Conservation (phyloP, 2,888 invertebrate genomes). For the Epirrhoe alternata region DNA sequence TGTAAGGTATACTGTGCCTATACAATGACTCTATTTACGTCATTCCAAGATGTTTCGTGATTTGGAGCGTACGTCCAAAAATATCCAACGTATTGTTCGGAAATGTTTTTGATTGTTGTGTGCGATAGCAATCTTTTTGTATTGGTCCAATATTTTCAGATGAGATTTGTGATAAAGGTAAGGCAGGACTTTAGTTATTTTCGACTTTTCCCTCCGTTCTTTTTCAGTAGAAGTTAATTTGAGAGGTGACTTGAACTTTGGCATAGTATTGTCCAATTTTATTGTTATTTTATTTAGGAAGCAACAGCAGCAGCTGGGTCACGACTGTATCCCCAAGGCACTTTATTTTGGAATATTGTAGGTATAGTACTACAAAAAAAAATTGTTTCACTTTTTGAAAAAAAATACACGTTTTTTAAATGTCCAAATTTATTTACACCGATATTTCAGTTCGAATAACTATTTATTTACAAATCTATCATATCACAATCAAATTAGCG, state of each 20-base stretch:
- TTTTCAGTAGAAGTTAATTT: background rate
- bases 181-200: background rate
- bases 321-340: too few relatives aligned
- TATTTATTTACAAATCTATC: slow-evolving; percentile 73
- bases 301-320: too few relatives aligned
- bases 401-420: slow-evolving; percentile 46
- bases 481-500: slow-evolving; percentile 81
- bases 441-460: slow-evolving; percentile 69
- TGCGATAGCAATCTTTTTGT: slow-evolving; percentile 16
- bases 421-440: slow-evolving; percentile 70
- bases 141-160: slow-evolving; percentile 9
- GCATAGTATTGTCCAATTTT: background rate
- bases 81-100: slow-evolving; percentile 19
- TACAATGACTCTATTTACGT: slow-evolving; percentile 18
- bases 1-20: slow-evolving; percentile 23
- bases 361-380: too few relatives aligned
- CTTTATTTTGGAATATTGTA: too few relatives aligned
- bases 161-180: slow-evolving; percentile 7
- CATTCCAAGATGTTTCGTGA: slow-evolving; percentile 26
- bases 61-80: slow-evolving; percentile 18
- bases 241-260: background rate
- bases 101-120: slow-evolving; percentile 21
- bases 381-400: background rate
- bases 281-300: background rate
- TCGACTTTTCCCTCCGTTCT: background rate